Evolutionary conservation across 2,113 vertebrate species (phyloP), one percentile per base, ranked within the genome.

Genomic region (Porphyrio hochstetteri): DNA sequence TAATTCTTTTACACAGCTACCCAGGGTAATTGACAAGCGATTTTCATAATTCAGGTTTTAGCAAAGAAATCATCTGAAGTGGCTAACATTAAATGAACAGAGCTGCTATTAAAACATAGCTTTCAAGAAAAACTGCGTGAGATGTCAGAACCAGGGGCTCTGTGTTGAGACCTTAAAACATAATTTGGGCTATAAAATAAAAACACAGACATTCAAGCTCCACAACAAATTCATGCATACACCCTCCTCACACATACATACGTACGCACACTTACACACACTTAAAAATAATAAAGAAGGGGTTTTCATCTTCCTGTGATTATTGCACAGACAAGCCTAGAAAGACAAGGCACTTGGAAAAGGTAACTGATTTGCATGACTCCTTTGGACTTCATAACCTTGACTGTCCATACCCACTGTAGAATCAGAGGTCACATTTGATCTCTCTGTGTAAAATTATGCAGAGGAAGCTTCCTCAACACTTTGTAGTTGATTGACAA

Each of bases 1-100:
- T 98, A 97, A 98, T 98, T 98, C 97, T 98, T 98, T 98, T 97
- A 98, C 98, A 97, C 97, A 97, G 97, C 96, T 97, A 97, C 97
- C 97, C 83, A 38, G 97, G 96, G 97, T 98, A 97, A 98, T 96
- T 97, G 98, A 97, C 98, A 98, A 93, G 94, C 35, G 71, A 97
- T 97, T 98, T 98, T 98, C 97, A 97, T 98, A 98, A 98, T 97
- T 97, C 98, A 96, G 97, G 97, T 96, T 97, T 97, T 93, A 97
- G 97, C 97, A 96, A 96, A 97, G 97, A 96, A 96, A 87, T 93
- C 95, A 95, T 95, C 93, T 91, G 93, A 94, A 97, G 96, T 70
- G 97, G 96, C 93, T 96, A 77, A 88, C 81, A 92, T 89, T 95
- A 92, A 96, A 95, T 94, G 93, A 95, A 91, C 3, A 1, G 84